Percentiles rank a stretch among this genome's conserved stretches.
phyloP scores from a whole-genome alignment of 2,888 invertebrate species.

The Drosophila anomelani region DNA sequence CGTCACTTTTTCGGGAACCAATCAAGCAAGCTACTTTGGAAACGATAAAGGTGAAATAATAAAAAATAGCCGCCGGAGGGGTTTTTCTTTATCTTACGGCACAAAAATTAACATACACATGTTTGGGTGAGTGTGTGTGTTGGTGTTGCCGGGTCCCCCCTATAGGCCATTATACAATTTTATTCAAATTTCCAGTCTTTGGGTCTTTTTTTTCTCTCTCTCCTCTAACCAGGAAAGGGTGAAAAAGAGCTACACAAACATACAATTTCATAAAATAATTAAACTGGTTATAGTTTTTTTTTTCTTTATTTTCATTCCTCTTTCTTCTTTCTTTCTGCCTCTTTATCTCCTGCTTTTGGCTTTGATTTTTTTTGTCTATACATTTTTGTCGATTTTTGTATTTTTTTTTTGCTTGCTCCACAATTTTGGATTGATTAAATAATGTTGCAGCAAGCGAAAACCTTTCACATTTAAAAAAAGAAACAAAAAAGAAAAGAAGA shows the following conservation, averaged over 20 bases:
- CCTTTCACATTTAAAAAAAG: constrained; percentile 75
- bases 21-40: constrained; percentile 44
- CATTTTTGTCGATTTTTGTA: constrained; percentile 60
- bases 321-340: constrained; percentile 29
- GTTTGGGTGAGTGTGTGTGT: constrained; percentile 7
- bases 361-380: constrained; percentile 58
- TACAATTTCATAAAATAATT: constrained; percentile 77
- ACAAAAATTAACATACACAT: constrained; percentile 45
- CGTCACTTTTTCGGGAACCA: constrained; percentile 52
- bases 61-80: constrained; percentile 56
- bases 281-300: constrained; percentile 77
- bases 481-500: not conserved
- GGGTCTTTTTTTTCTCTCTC: constrained; percentile 5
- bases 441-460: constrained; percentile 79
- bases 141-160: constrained; percentile 21
- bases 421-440: constrained; percentile 81
- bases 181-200: constrained; percentile 68
- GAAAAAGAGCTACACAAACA: constrained; percentile 45
- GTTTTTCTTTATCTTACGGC: constrained; percentile 51
- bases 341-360: constrained; percentile 41
- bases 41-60: constrained; percentile 32
- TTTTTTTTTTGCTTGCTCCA: constrained; percentile 64
- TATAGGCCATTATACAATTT: constrained; percentile 71
- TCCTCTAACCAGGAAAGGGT: constrained; percentile 34
- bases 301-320: constrained; percentile 14